Evolutionary conservation across 2,113 vertebrate species (phyloP).

Genomic region (Hypomesus transpacificus): DNA sequence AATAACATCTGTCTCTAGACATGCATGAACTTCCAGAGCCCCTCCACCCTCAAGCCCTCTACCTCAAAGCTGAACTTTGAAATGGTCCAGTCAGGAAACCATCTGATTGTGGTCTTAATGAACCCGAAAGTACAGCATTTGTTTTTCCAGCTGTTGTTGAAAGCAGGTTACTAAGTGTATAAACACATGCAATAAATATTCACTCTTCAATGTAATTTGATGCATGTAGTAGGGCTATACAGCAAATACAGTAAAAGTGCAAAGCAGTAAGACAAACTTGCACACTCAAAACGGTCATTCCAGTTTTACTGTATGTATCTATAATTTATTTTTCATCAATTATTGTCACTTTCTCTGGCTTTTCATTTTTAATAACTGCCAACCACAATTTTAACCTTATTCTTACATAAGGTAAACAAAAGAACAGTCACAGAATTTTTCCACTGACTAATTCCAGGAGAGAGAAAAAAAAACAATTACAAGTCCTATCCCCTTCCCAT

Average conservation of each 20-base stretch:
- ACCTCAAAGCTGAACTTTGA: conserved; percentile 63
- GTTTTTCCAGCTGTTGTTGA: conserved; percentile 75
- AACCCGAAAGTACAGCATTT: conserved; percentile 65
- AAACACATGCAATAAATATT: conserved; percentile 60
- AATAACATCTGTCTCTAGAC: conserved; percentile 40
- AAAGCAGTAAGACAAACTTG: neutral
- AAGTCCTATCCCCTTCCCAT: conserved; percentile 84
- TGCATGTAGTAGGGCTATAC: conserved; percentile 48
- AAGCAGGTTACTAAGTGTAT: conserved; percentile 63
- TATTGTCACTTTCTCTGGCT: conserved; percentile 1
- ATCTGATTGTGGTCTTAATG: conserved; percentile 69
- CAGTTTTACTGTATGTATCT: no score
- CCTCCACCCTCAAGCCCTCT: conserved; percentile 35
- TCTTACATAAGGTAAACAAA: conserved; percentile 67
- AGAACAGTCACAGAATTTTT: conserved; percentile 72
- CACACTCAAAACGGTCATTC: no score
- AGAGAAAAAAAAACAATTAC: conserved; percentile 76
- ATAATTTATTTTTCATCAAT: neutral
- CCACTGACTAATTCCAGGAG: conserved; percentile 79
- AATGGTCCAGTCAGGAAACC: conserved; percentile 65
- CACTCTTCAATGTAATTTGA: conserved; percentile 65
- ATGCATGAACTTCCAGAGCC: conserved; percentile 45
- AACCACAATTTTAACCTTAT: conserved; percentile 51
- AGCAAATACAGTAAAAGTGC: neutral
- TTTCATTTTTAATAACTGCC: conserved; percentile 41